phyloP scores from a whole-genome alignment of 1,140 invertebrate species.

The Calycopis cecrops region DNA sequence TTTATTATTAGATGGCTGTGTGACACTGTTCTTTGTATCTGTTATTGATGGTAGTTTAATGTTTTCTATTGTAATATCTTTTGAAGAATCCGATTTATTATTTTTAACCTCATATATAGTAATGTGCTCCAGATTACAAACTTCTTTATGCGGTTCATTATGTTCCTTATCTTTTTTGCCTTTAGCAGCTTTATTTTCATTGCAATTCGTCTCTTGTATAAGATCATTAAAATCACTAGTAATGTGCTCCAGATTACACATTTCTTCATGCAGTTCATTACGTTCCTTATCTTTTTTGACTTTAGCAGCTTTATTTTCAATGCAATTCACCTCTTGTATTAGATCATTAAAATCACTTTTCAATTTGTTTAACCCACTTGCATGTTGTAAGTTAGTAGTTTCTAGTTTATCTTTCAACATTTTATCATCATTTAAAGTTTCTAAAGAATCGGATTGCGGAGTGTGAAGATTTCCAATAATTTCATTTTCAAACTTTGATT shows the following conservation, averaged over 20 bases:
- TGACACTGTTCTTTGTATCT: constrained; percentile 40
- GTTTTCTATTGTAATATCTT: constrained; percentile 20
- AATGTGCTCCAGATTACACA: constrained; percentile 60
- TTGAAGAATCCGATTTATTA: constrained; percentile 20
- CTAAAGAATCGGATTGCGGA: constrained; percentile 53
- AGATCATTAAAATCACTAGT: constrained; percentile 48
- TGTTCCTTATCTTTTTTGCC: constrained; percentile 1
- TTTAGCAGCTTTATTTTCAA: background rate
- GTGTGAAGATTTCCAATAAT: constrained; percentile 49
- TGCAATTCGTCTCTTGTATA: constrained; percentile 21
- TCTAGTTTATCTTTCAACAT: constrained; percentile 16
- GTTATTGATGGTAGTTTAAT: constrained; percentile 50
- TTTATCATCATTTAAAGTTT: constrained; percentile 38
- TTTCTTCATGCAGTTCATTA: constrained; percentile 32
- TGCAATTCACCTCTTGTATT: constrained; percentile 22
- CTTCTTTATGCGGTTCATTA: constrained; percentile 32
- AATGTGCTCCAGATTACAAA: constrained; percentile 60
- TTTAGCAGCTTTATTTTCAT: background rate
- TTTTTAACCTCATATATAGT: constrained; percentile 52
- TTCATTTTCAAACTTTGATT: constrained; percentile 24
- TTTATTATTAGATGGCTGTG: constrained; percentile 24
- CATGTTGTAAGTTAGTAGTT: constrained; percentile 38
- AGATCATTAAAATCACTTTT: constrained; percentile 52
- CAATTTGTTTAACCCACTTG: constrained; percentile 48
- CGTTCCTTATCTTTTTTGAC: background rate